phyloP scores from a whole-genome alignment of 2,888 invertebrate genomes.

The Unio pictorum region DNA sequence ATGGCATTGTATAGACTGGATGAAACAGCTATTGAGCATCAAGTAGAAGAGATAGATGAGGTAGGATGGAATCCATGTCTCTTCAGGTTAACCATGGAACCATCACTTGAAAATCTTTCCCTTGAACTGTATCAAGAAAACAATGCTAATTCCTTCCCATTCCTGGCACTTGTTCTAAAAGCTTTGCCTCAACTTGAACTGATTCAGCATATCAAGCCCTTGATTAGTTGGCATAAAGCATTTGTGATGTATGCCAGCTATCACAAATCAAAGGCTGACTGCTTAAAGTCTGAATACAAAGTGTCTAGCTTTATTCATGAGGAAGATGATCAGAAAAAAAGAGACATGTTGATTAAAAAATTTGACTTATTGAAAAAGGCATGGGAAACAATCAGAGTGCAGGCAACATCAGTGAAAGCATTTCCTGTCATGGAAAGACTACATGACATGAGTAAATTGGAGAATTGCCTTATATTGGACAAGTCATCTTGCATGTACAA shows the following conservation, averaged over 20 bases:
- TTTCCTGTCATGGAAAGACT: neutral
- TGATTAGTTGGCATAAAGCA: constrained; percentile 39
- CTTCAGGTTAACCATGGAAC: constrained; percentile 11
- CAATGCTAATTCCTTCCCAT: constrained; percentile 6
- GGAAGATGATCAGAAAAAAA: constrained; percentile 8
- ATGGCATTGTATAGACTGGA: too few relatives aligned
- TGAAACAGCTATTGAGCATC: too few relatives aligned
- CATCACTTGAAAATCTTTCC: constrained; percentile 13
- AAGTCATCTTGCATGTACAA: constrained; percentile 15
- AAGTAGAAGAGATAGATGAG: constrained; percentile 2
- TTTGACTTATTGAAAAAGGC: constrained; percentile 13
- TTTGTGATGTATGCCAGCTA: constrained; percentile 27
- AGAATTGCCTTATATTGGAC: constrained; percentile 25
- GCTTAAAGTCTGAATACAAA: constrained; percentile 9
- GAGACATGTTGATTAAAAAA: constrained; percentile 6
- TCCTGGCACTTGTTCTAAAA: constrained; percentile 16
- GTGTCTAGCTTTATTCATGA: constrained; percentile 10
- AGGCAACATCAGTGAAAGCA: neutral
- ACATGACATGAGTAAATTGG: too few relatives aligned
- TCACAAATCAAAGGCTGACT: constrained; percentile 28
- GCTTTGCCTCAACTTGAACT: constrained; percentile 10
- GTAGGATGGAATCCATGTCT: constrained; percentile 2
- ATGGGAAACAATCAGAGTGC: constrained; percentile 12
- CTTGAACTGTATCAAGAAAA: constrained; percentile 9
- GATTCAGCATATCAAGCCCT: constrained; percentile 19